Percentiles rank a stretch among this genome's conserved stretches.
phyloP scores from a whole-genome alignment of 2,113 vertebrate genomes.

The Sylvia atricapilla region DNA sequence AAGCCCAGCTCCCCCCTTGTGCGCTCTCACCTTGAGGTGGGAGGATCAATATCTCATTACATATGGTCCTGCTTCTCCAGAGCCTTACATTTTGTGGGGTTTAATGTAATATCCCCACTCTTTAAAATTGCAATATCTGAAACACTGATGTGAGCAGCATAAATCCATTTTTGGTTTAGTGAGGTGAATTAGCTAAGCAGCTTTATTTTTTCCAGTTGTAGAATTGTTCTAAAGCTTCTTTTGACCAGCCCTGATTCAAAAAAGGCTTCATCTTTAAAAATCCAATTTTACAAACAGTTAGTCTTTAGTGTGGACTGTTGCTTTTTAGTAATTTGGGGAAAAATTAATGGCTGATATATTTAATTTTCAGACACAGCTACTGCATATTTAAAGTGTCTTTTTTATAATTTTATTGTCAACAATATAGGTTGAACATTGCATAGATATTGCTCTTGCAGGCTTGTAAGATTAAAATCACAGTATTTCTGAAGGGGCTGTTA shows the following conservation, averaged over 20 bases:
- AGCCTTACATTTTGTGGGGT: not conserved
- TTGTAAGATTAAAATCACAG: not conserved
- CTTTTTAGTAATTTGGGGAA: conserved; percentile 69
- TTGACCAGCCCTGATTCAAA: conserved; percentile 16
- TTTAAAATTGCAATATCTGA: not conserved
- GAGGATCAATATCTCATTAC: conserved; percentile 10
- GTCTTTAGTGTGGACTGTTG: conserved; percentile 71
- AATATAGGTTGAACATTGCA: not conserved
- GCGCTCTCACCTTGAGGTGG: not conserved
- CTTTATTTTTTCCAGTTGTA: conserved; percentile 19
- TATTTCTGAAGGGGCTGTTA: conserved; percentile 23
- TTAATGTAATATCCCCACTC: not conserved
- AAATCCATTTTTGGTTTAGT: conserved; percentile 34
- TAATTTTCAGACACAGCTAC: conserved; percentile 24
- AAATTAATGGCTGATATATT: conserved; percentile 64
- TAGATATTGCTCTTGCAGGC: not conserved
- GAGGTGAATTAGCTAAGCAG: not conserved
- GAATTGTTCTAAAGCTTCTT: conserved; percentile 5
- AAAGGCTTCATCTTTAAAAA: conserved; percentile 67
- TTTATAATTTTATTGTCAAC: conserved; percentile 32
- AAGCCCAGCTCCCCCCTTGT: accelerated
- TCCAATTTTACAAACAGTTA: conserved; percentile 75
- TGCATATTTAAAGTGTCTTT: not conserved
- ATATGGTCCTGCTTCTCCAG: not conserved
- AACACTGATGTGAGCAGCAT: conserved; percentile 5